Base-by-base conservation (phyloP, 1,140 invertebrate genomes). In the Listronotus bonariensis region DNA sequence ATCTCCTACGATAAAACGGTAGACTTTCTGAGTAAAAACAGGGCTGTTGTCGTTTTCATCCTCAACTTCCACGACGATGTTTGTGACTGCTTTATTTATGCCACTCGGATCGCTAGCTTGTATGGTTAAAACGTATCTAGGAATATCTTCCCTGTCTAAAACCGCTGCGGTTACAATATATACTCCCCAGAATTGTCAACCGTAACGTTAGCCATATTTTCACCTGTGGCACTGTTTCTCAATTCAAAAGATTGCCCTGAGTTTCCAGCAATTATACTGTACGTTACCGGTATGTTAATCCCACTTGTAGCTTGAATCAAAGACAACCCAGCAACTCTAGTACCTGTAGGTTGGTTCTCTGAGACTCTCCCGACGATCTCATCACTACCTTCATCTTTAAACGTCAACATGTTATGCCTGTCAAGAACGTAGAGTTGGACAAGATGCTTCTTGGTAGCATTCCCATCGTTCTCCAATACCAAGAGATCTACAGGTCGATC, bases 21-120 rank as follows among this genome's bases (percentile, higher is more conserved):
- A 97, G 14, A 89, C 81, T 46, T 85, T 82, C 42, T 89, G 83
- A 1, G 87, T 85, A 76, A 97, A 96, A 9, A 89, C 80, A 0
- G 95, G 95, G 57, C 87, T 86, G 76, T 97, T 95, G 79, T 97
- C 95, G 77, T 98, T 97, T 69, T 90, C 89, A 74, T 97, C 93
- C 0, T 87, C 75, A 0, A 98, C 84, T 5, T 83, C 81, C 3
- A 97, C 84, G 15, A 83, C 81, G 3, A 97, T 83, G 41, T 85
- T 87, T 1, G 90, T 87, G 12, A 85, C 83, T 0, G 90, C 88
- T 64, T 86, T 89, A 74, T 91, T 91, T 7, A 90, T 81, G 8
- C 87, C 89, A 58, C 87, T 85, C 9, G 84, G 80, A 75, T 93
- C 91, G 7, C 85, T 86, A 0, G 92, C 93, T 71, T 91, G 87